phyloP scores from a whole-genome alignment of 2,113 vertebrate species.

The Phrynosoma blainvillii region DNA sequence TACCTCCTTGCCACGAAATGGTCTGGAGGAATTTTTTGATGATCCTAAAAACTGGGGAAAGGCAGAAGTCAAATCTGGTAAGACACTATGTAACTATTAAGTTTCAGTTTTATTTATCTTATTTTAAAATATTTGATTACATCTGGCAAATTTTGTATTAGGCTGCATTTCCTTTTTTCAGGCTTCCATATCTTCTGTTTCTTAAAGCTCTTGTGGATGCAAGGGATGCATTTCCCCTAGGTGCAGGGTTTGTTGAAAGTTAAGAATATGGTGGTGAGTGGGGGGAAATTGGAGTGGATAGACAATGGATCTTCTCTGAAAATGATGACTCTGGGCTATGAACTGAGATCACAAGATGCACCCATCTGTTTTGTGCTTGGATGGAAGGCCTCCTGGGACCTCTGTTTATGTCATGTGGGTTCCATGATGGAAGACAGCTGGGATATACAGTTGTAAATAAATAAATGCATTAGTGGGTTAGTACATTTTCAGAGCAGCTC shows the following conservation, averaged over 20 bases:
- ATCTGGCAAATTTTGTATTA: background rate
- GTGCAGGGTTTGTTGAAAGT: background rate
- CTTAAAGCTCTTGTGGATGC: background rate
- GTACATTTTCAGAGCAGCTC: background rate
- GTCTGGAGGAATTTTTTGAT: constrained; percentile 95
- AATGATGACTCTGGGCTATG: background rate
- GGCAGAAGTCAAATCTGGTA: constrained; percentile 90
- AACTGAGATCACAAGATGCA: background rate
- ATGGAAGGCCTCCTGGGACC: background rate
- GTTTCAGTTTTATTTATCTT: background rate
- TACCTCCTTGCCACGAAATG: constrained; percentile 77
- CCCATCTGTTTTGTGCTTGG: background rate
- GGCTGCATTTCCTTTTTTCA: background rate
- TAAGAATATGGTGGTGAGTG: background rate
- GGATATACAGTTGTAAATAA: background rate
- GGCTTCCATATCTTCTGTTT: background rate
- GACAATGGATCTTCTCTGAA: background rate
- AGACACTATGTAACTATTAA: constrained; percentile 37
- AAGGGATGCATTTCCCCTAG: background rate
- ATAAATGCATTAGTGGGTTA: background rate
- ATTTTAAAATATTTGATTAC: background rate
- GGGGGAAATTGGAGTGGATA: background rate
- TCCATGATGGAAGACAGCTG: background rate
- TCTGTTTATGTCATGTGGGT: background rate
- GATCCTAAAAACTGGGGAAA: constrained; percentile 91